Evolutionary conservation across 2,888 invertebrate species (phyloP).

Genomic region (Carpatolechia fugitivella): DNA sequence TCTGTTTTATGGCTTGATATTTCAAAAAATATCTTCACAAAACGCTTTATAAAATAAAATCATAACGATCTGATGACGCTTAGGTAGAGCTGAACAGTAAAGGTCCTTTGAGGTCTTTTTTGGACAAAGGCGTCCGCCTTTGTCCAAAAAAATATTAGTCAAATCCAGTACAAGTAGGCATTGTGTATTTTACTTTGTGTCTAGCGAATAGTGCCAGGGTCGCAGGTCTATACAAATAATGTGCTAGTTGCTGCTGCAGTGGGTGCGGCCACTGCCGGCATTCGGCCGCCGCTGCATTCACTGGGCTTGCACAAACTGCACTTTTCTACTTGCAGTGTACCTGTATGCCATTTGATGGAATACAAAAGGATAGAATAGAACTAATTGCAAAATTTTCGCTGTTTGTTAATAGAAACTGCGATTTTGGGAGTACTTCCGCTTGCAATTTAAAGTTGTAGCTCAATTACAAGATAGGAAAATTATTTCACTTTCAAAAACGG

Average conservation of each 20-base stretch:
- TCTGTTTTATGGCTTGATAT: too few species aligned
- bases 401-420: too few species aligned
- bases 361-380: too few species aligned
- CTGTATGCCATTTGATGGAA: neutral
- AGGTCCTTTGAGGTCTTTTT: too few species aligned
- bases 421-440: neutral
- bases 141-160: too few species aligned
- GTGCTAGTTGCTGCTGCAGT: constrained; percentile 1
- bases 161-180: neutral
- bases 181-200: constrained; percentile 6
- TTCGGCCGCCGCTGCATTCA: neutral
- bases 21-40: too few species aligned
- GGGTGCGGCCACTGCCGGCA: constrained; percentile 4
- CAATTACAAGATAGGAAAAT: neutral
- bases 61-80: too few species aligned
- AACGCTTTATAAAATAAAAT: too few species aligned
- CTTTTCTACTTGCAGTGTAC: neutral
- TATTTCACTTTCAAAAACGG: neutral
- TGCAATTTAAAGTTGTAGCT: neutral
- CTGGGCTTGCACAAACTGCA: neutral
- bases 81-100: too few species aligned
- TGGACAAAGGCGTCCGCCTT: too few species aligned
- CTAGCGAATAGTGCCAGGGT: constrained; percentile 15
- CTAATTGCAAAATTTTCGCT: too few species aligned
- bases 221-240: neutral